These are phyloP conservation scores for Poecilia latipinna DNA, from an alignment of 2,113 vertebrate genomes.

Conservation along the genomic window DNA sequence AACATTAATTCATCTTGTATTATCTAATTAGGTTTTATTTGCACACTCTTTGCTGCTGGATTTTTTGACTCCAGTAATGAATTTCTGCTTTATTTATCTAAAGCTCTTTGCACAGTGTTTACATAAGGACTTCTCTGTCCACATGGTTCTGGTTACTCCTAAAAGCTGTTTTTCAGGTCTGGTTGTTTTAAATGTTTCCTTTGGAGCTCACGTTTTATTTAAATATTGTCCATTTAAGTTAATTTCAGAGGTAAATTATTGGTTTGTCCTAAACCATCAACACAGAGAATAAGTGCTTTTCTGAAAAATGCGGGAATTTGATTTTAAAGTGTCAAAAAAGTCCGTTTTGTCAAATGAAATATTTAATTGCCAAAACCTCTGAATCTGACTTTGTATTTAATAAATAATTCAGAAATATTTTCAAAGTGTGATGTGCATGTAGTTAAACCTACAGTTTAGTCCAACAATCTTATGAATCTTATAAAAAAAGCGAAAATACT, in stretches of 20 bases:
- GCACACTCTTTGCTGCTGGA: constrained; percentile 9
- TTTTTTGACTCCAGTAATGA: neutral
- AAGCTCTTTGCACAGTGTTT: neutral
- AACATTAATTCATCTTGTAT: rapidly evolving
- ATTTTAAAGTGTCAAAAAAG: neutral
- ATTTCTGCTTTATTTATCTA: neutral
- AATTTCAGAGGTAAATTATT: neutral
- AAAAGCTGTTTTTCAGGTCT: neutral
- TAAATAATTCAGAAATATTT: constrained; percentile 36
- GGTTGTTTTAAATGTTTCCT: neutral
- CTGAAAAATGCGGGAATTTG: neutral
- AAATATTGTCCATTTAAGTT: neutral
- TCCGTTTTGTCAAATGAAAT: neutral
- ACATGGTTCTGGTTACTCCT: neutral
- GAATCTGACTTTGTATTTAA: constrained; percentile 38
- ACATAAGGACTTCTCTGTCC: neutral
- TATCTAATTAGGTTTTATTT: neutral
- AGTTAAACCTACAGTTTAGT: neutral
- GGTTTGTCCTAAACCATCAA: neutral
- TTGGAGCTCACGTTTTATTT: neutral
- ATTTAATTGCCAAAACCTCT: constrained; percentile 10
- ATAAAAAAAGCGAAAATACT: too few relatives aligned
- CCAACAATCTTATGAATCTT: neutral
- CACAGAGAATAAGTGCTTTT: neutral
- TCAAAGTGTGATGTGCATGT: neutral